Percentiles rank a stretch among this genome's conserved stretches.
These are phyloP conservation scores for Conomelus anceps DNA, from an alignment of 2,888 invertebrate species.

Conservation along the genomic window DNA sequence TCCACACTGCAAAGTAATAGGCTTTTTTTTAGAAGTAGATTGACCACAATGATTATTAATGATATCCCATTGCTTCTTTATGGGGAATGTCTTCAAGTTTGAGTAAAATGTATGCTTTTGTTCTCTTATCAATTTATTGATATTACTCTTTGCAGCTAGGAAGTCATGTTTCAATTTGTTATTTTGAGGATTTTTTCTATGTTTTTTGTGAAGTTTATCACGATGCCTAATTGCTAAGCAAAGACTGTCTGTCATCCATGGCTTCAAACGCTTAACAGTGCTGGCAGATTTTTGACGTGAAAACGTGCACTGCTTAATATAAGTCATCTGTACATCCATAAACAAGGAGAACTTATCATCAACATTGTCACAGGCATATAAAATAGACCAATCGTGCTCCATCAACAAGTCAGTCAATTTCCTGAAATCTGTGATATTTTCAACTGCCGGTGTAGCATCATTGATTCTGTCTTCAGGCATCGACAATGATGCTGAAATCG, in stretches of 20 bases:
- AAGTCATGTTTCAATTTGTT: too few species aligned
- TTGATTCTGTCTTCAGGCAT: background rate
- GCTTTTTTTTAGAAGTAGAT: too few species aligned
- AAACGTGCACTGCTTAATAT: background rate
- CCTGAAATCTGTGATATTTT: background rate
- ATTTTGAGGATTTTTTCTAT: background rate
- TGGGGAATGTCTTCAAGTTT: too few species aligned
- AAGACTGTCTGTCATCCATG: background rate
- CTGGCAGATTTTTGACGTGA: too few species aligned
- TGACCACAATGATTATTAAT: too few species aligned
- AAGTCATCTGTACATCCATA: background rate
- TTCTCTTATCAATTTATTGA: too few species aligned
- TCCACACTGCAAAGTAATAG: too few species aligned
- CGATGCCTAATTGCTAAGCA: background rate
- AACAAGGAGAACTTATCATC: background rate
- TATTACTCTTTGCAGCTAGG: too few species aligned
- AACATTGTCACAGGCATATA: background rate
- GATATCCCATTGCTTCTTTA: too few species aligned
- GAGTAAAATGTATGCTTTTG: too few species aligned
- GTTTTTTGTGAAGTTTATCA: background rate
- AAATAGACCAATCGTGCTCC: background rate
- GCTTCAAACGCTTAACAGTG: background rate
- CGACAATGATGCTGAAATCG: background rate
- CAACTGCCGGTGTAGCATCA: background rate
- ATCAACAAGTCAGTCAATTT: background rate